Conservation (phyloP, 2,797 vertebrate genomes). For the Siniperca undulata region DNA sequence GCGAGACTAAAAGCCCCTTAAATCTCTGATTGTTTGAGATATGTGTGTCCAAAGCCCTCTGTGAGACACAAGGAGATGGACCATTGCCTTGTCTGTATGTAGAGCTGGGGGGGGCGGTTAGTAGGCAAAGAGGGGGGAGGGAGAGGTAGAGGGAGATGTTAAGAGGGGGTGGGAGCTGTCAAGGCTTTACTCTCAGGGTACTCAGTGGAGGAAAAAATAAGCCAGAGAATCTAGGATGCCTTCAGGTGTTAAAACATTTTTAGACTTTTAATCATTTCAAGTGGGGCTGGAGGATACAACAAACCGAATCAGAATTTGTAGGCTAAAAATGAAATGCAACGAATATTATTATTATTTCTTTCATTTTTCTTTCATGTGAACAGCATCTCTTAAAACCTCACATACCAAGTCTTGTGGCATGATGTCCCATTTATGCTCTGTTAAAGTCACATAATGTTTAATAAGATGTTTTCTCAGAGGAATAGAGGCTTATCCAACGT, state of each 20-base stretch:
- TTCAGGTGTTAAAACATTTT: conserved; percentile 89
- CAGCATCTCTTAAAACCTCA: conserved; percentile 50
- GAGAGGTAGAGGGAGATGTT: conserved; percentile 63
- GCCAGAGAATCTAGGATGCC: conserved; percentile 87
- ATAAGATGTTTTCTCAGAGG: conserved; percentile 63
- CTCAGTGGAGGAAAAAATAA: conserved; percentile 82
- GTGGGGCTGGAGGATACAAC: conserved; percentile 84
- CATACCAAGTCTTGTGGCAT: conserved; percentile 45
- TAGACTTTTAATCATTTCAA: conserved; percentile 90
- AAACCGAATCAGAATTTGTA: conserved; percentile 76
- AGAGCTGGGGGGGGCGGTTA: conserved; percentile 65
- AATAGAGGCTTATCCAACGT: conserved; percentile 13
- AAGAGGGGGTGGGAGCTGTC: conserved; percentile 83
- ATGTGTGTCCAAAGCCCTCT: conserved; percentile 64
- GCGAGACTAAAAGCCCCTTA: conserved; percentile 65
- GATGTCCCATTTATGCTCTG: conserved; percentile 63
- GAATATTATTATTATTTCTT: conserved; percentile 70
- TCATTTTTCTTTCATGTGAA: conserved; percentile 47
- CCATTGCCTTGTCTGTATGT: conserved; percentile 80
- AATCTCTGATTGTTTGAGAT: conserved; percentile 72
- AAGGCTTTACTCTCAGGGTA: conserved; percentile 85
- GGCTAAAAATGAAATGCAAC: conserved; percentile 75
- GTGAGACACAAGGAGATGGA: conserved; percentile 62
- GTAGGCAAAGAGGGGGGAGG: conserved; percentile 15
- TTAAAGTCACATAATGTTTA: conserved; percentile 58